Conservation (phyloP, 1,140 invertebrate genomes). For the Drosophila dunni region DNA sequence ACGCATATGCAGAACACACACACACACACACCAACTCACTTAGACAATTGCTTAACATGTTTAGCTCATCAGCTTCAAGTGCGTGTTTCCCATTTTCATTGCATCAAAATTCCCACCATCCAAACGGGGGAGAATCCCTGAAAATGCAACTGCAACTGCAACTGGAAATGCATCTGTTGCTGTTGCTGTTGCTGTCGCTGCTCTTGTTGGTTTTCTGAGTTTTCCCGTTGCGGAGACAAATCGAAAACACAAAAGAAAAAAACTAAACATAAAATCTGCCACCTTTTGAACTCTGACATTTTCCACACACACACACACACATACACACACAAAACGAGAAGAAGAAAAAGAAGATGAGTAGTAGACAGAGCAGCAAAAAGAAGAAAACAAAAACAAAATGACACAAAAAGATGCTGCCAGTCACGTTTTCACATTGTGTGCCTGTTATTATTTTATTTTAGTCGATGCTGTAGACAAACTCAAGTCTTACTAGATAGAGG, state of each 20-base stretch:
- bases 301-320: slow-evolving; percentile 1
- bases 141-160: not conserved
- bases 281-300: slow-evolving; percentile 36
- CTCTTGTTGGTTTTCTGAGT: slow-evolving; percentile 13
- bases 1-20: slow-evolving; percentile 33
- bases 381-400: too few relatives aligned
- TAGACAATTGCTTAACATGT: slow-evolving; percentile 24
- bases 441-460: too few relatives aligned
- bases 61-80: slow-evolving; percentile 51
- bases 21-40: slow-evolving; percentile 10
- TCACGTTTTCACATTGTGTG: slow-evolving; percentile 16
- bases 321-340: not conserved
- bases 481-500: too few relatives aligned
- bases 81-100: slow-evolving; percentile 46
- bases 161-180: slow-evolving; percentile 14
- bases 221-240: slow-evolving; percentile 36
- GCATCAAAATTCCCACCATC: slow-evolving; percentile 53
- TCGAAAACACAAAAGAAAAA: slow-evolving; percentile 13
- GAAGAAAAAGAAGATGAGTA: not conserved
- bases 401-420: slow-evolving; percentile 7
- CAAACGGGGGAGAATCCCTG: slow-evolving; percentile 27
- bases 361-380: not conserved
- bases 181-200: slow-evolving; percentile 5
- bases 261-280: slow-evolving; percentile 17
- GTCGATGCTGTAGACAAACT: too few relatives aligned